Base-by-base conservation (phyloP, 23 tunicate genomes). In the Clavelina lepadiformis region DNA sequence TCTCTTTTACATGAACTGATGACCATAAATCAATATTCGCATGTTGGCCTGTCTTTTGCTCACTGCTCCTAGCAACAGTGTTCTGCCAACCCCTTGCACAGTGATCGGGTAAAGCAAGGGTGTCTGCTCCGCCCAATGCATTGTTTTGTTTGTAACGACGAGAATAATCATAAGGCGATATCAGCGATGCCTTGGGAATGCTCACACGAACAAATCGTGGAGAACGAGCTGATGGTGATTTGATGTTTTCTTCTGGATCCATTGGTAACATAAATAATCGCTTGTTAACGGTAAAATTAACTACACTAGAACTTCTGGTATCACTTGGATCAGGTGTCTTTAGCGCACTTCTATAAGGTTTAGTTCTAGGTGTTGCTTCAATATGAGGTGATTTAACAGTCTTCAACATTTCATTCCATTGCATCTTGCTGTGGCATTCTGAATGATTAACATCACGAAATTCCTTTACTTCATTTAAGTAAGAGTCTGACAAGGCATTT, bases 261-360 rank as follows among this genome's bases (percentile, higher is more conserved):
- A 89, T 71, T 11, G 97, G 89, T 22, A 89, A 83, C 7, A 89
- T 83, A 37, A 77, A 89, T n/a, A 89, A 71, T 63, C 97, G 45
- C 31, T 85, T 82, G 75, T 89, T 89, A 30, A 89, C 65, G 22
- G 97, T 89, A 61, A 31, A 89, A 45, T 89, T 84, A 23, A 81
- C 67, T 20, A 89, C 81, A 18, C 89, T 67, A 1, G 83, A 57
- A 35, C 81, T 89, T 23, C 78, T 25, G 11, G 81, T 89, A 37
- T 89, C 80, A 38, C 83, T 67, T 27, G 97, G 97, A 34, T 89
- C 97, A n/a, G 97, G 97, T 3, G 77, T 82, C 46, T 46, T 68
- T 46, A 46, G 57, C 3, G 15, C n/a, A 7, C 19, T 66, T 13
- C 15, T 18, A 44, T 11, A 44, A 44, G 50, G 18, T 44, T 44